Base-by-base conservation (phyloP, 2,888 invertebrate genomes). In the Dryobota labecula region DNA sequence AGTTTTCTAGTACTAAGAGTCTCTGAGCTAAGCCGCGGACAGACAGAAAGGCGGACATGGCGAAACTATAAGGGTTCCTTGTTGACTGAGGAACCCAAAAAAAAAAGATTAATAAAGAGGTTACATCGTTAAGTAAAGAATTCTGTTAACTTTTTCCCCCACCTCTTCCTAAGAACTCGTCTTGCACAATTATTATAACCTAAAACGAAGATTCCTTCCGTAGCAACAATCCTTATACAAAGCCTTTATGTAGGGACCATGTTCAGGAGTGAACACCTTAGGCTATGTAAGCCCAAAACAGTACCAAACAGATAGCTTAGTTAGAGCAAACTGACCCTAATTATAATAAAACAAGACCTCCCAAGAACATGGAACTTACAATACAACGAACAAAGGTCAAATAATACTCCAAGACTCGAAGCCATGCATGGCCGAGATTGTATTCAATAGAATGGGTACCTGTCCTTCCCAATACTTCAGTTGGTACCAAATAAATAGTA, bases 401-500 rank as follows among this genome's bases (percentile, higher is more conserved):
- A 79, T 78, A 74, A 74, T 74, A 85, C 70, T 64, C 63, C 56
- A 27, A 73, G 54, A 74, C 60, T 72, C 64, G 53, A n/a, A 71
- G 54, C 76, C 67, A 79, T 78, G 76, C 84, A 82, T 70, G 80
- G 62, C 51, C 58, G 76, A 78, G 74, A 83, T 79, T 79, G 76
- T 85, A 81, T 77, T 73, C 70, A 76, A 83, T 60, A 71, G 74
- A 81, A 83, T 78, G 67, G 76, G 72, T 68, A 82, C 80, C 79
- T 84, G 81, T 78, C 71, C 78, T 72, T 56, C 73, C 84, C 78
- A 84, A 87, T 86, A 83, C 83, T 77, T 82, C 77, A 86, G 78
- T 80, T 83, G 74, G 83, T 83, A 87, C 84, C 85, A 87, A 90
- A 91, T 91, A 91, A 91, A 90, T 89, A 88, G 88, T 84, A 88